Percentiles rank a stretch among this genome's conserved stretches.
Conservation (phyloP, 2,888 invertebrate species). For the Phasia obesa region DNA sequence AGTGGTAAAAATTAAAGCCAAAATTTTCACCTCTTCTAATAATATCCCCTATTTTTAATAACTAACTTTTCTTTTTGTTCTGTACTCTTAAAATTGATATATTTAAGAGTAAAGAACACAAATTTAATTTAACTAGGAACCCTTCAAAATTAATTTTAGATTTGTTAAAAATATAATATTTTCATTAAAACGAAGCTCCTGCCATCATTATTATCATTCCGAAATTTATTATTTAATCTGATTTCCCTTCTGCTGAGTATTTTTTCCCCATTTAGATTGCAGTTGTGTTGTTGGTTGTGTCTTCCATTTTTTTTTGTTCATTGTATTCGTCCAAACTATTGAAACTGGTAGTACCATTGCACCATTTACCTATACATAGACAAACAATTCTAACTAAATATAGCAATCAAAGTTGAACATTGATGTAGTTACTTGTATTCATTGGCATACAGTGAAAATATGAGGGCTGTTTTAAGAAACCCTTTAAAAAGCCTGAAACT, state of each 20-base stretch:
- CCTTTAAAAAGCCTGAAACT: background rate
- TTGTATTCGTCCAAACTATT: slow-evolving; percentile 7
- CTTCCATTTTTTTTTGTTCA: background rate
- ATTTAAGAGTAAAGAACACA: background rate
- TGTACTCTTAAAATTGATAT: background rate
- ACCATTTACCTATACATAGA: slow-evolving; percentile 53
- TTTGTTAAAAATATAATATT: slow-evolving; percentile 20
- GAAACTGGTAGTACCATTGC: slow-evolving; percentile 64
- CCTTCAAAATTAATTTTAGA: background rate
- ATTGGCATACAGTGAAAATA: background rate
- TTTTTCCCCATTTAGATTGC: slow-evolving; percentile 38
- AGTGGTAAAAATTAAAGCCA: no score
- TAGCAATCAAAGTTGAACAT: slow-evolving; percentile 41
- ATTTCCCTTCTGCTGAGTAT: slow-evolving; percentile 54
- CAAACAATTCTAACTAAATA: slow-evolving; percentile 49
- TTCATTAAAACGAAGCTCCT: slow-evolving; percentile 45
- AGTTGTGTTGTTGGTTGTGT: background rate
- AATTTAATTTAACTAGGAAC: background rate
- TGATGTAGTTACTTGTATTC: slow-evolving; percentile 18
- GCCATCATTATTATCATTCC: slow-evolving; percentile 49
- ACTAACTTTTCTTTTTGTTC: no score
- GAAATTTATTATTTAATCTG: slow-evolving; percentile 61
- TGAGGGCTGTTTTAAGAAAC: background rate
- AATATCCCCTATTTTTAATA: no score
- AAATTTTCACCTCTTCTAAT: no score